Conservation (phyloP, 1,140 invertebrate species). For the Drosophila triauraria region DNA sequence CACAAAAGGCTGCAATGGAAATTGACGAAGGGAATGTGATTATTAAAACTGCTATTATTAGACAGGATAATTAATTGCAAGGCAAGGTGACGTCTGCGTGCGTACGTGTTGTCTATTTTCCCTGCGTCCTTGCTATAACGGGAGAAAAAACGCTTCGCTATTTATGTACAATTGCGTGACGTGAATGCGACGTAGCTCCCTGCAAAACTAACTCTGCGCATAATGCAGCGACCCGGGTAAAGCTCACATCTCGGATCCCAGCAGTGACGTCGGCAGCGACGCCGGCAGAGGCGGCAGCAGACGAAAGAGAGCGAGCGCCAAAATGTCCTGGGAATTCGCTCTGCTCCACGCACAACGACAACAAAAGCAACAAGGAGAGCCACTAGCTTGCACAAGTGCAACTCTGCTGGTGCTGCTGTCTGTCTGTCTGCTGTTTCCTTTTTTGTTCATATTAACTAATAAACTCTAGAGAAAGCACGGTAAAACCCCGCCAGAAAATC, state of each 20-base stretch:
- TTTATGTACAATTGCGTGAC: conserved; percentile 55
- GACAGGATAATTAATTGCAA: conserved; percentile 32
- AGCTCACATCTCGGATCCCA: conserved; percentile 56
- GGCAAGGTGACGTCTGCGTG: conserved; percentile 18
- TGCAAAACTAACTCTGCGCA: conserved; percentile 83
- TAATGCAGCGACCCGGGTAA: conserved; percentile 83
- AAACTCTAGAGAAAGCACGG: conserved; percentile 38
- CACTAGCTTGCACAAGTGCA: conserved; percentile 44
- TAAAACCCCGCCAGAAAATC: conserved; percentile 34
- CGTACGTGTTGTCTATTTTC: conserved; percentile 7
- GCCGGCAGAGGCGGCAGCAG: conserved; percentile 12
- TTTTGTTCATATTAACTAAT: conserved; percentile 16
- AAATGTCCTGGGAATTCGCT: conserved; percentile 33
- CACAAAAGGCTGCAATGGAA: conserved; percentile 73
- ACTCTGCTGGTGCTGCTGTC: conserved; percentile 16
- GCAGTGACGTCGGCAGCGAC: conserved; percentile 29
- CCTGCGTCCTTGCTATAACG: conserved; percentile 24
- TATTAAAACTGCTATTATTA: neutral
- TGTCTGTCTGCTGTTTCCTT: conserved; percentile 14
- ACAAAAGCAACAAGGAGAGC: conserved; percentile 1
- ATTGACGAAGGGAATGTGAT: conserved; percentile 1
- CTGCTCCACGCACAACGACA: conserved; percentile 24
- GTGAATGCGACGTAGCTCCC: conserved; percentile 75
- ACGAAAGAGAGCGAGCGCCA: conserved; percentile 12
- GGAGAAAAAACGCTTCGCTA: conserved; percentile 2